Percentiles rank a stretch among this genome's conserved stretches.
Conservation (phyloP, 2,113 vertebrate species). For the Nothobranchius kuhntae region DNA sequence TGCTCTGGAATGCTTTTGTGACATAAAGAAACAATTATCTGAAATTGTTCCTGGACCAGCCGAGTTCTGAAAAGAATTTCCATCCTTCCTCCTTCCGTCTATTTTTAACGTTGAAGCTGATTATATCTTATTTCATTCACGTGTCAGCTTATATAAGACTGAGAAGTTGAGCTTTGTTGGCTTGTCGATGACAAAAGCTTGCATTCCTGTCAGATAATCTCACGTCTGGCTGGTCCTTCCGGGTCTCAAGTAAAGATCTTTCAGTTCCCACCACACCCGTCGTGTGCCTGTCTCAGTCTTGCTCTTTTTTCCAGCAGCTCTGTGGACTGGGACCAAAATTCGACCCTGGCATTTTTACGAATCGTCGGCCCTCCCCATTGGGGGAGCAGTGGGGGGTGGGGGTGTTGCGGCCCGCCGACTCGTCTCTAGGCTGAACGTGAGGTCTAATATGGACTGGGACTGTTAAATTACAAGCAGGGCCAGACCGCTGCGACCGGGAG, state of each 20-base stretch:
- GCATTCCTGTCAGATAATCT: conserved; percentile 30
- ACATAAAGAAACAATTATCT: background rate
- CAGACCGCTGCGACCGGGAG: no score
- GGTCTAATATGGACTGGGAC: no score
- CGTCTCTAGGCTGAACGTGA: no score
- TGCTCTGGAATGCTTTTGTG: background rate
- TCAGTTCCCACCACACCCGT: no score
- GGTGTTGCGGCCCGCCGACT: no score
- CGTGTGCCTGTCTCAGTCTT: no score
- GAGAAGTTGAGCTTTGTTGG: conserved; percentile 7
- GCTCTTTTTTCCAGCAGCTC: no score
- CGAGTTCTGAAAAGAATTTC: background rate
- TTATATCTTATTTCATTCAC: background rate
- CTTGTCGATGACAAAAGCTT: conserved; percentile 10
- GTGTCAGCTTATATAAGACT: background rate
- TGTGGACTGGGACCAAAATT: no score
- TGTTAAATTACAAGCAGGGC: no score
- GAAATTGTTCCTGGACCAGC: background rate
- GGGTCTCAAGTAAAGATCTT: conserved; percentile 1
- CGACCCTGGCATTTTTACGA: no score
- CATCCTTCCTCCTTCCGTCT: background rate
- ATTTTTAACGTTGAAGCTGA: background rate
- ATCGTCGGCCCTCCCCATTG: no score
- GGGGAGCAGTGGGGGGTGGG: no score
- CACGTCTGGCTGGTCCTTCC: background rate